Evolutionary conservation across 2,113 vertebrate species (phyloP).

Genomic region (Tychaedon coryphoeus): DNA sequence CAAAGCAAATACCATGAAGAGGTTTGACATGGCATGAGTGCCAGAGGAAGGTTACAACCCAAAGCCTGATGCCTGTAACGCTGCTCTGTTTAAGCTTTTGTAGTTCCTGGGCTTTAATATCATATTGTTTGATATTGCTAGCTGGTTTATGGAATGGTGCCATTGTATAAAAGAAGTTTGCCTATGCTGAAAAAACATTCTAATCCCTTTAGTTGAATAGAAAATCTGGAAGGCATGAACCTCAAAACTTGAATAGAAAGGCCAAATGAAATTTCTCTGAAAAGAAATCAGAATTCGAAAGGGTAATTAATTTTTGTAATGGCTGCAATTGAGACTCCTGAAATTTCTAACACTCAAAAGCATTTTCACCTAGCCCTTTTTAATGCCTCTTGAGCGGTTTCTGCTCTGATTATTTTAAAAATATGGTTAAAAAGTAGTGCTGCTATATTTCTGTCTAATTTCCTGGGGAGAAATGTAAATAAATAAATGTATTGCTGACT

Average conservation of each 20-base stretch:
- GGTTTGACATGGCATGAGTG: neutral
- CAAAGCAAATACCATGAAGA: neutral
- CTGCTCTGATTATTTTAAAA: neutral
- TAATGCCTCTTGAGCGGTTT: neutral
- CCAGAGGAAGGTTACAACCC: neutral
- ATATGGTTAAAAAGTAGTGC: neutral
- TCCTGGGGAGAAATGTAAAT: neutral
- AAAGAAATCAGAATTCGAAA: constrained; percentile 11
- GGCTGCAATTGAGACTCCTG: neutral
- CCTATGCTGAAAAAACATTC: neutral
- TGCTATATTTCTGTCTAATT: neutral
- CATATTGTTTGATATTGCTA: neutral
- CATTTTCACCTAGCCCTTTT: neutral
- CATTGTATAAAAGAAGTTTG: neutral
- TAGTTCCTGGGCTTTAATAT: neutral
- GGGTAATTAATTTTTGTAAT: neutral
- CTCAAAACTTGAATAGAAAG: neutral
- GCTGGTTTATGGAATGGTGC: neutral
- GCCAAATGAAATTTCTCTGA: neutral
- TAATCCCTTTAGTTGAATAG: neutral
- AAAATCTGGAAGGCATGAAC: neutral
- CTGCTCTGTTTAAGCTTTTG: neutral
- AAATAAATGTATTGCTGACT: neutral
- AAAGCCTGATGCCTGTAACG: neutral
- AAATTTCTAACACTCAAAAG: neutral